Conservation (phyloP, 2,113 vertebrate genomes). For the Tamias sibiricus region DNA sequence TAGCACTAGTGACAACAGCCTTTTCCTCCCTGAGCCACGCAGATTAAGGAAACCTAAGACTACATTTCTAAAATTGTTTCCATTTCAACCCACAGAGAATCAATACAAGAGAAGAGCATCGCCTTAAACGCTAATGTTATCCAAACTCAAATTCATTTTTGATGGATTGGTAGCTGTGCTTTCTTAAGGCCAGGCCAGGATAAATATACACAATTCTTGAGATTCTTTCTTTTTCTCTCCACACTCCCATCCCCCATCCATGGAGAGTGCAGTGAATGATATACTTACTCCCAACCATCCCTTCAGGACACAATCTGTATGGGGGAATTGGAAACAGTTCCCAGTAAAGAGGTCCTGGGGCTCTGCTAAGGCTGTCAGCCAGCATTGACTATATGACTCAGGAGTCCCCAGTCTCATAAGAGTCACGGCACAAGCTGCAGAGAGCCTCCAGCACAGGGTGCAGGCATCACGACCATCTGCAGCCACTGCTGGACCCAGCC, state of each 20-base stretch:
- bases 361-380: background rate
- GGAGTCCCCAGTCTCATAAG: background rate
- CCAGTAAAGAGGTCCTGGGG: background rate
- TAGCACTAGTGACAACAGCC: constrained; percentile 80
- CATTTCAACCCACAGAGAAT: constrained; percentile 89
- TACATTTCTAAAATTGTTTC: constrained; percentile 90
- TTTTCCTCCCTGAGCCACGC: constrained; percentile 83
- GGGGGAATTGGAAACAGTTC: constrained; percentile 33
- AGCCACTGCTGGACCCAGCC: background rate
- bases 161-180: constrained; percentile 87
- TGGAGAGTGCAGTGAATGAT: background rate
- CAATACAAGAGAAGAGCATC: constrained; percentile 86
- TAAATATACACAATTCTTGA: constrained; percentile 81
- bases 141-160: constrained; percentile 88
- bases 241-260: constrained; percentile 50
- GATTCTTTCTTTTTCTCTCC: constrained; percentile 67
- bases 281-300: background rate
- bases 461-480: background rate
- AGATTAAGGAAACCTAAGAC: constrained; percentile 88
- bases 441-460: background rate
- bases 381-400: background rate
- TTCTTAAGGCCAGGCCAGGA: constrained; percentile 87
- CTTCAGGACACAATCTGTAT: constrained; percentile 46
- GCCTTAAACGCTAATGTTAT: constrained; percentile 89
- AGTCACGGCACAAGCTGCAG: background rate